Evolutionary conservation across 2,113 vertebrate genomes (phyloP).

Genomic region (Poicephalus meyeri): DNA sequence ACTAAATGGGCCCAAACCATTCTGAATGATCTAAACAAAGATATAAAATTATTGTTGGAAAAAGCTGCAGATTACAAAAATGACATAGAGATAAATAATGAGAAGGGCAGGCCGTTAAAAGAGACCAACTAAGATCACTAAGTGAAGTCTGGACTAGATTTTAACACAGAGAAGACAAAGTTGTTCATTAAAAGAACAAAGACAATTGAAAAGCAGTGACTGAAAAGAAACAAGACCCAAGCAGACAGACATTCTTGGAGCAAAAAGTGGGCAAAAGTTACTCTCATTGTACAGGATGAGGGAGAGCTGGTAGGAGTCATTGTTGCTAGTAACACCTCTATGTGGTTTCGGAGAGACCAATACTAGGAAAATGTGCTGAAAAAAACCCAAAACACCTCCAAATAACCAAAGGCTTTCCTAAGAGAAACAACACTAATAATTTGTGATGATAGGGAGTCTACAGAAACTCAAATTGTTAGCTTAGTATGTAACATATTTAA

Average conservation of each 20-base stretch:
- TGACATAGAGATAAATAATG: neutral
- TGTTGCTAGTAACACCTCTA: neutral
- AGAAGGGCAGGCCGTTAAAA: neutral
- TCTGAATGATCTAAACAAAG: neutral
- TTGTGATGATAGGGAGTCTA: neutral
- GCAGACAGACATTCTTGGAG: neutral
- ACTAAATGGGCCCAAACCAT: neutral
- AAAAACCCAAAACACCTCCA: neutral
- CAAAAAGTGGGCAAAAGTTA: neutral
- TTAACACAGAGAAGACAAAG: neutral
- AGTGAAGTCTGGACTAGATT: neutral
- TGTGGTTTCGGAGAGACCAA: neutral
- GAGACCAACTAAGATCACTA: neutral
- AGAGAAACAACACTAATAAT: neutral
- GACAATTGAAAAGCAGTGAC: neutral
- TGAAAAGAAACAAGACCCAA: neutral
- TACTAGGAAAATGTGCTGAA: neutral
- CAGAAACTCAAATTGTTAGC: neutral
- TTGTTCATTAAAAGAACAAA: neutral
- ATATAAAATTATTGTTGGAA: neutral
- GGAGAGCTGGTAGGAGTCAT: neutral
- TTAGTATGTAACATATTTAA: neutral
- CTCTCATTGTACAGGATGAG: neutral
- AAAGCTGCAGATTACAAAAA: neutral
- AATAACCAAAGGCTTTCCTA: neutral